These are phyloP conservation scores for Leucoraja ocellata DNA, from an alignment of 2,797 vertebrate species.

Conservation along the genomic window DNA sequence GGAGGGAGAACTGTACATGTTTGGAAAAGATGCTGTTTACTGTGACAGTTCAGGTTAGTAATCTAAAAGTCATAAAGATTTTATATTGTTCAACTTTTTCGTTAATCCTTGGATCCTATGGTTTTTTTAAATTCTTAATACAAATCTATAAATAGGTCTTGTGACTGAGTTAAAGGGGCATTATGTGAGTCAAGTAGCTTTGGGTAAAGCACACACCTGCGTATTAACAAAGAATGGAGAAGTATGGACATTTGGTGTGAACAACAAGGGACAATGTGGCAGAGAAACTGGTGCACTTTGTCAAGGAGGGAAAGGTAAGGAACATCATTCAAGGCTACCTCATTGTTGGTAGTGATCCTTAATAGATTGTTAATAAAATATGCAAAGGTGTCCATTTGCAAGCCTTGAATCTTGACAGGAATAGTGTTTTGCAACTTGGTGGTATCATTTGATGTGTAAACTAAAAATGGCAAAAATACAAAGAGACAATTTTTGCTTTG, in stretches of 20 bases:
- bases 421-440: neutral
- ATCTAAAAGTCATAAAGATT: neutral
- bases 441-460: neutral
- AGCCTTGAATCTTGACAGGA: neutral
- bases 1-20: constrained; percentile 98
- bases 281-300: constrained; percentile 91
- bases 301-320: constrained; percentile 88
- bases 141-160: constrained; percentile 66
- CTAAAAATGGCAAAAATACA: neutral
- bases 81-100: neutral
- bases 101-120: constrained; percentile 15
- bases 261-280: constrained; percentile 97
- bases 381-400: neutral
- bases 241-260: constrained; percentile 97
- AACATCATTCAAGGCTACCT: neutral
- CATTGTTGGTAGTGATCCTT: neutral
- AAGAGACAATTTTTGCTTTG: too few relatives aligned
- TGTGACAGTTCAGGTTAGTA: constrained; percentile 94
- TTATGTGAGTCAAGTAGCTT: constrained; percentile 92
- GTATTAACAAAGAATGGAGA: constrained; percentile 92
- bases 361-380: neutral
- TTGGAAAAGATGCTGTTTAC: constrained; percentile 98
- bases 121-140: constrained; percentile 40
- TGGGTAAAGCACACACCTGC: constrained; percentile 97
- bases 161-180: constrained; percentile 95